phyloP scores from a whole-genome alignment of 2,797 vertebrate genomes.

The Steatocranus sp. region DNA sequence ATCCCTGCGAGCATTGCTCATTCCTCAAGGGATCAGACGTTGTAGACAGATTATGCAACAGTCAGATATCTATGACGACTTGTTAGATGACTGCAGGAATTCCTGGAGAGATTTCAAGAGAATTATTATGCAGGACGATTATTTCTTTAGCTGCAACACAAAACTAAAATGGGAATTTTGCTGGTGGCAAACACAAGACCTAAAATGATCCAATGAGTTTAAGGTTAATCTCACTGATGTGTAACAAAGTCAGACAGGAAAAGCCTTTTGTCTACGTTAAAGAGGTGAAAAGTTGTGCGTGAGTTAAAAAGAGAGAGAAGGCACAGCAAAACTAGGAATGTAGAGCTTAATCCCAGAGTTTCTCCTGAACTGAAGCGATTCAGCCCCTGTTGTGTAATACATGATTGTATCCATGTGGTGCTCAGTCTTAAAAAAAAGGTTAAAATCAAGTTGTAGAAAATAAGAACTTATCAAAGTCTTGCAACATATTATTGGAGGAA shows the following conservation, averaged over 20 bases:
- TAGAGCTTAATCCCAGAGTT: background rate
- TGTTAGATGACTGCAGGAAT: constrained; percentile 1
- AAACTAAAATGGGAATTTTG: background rate
- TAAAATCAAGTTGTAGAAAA: background rate
- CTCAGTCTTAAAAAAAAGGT: background rate
- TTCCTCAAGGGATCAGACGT: background rate
- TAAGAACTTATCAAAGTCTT: background rate
- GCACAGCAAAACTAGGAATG: background rate
- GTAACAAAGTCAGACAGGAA: background rate
- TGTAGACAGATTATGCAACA: background rate
- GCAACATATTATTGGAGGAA: background rate
- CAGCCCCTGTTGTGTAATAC: background rate
- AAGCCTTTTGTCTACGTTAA: background rate
- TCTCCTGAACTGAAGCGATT: background rate
- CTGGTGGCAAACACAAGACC: background rate
- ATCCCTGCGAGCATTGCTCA: background rate
- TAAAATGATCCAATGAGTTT: background rate
- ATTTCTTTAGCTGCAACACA: constrained; percentile 2
- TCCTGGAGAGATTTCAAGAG: background rate
- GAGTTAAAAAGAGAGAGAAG: background rate
- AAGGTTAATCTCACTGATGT: constrained; percentile 5
- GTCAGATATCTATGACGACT: background rate
- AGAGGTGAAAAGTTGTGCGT: background rate
- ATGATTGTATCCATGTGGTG: background rate
- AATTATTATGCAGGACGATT: background rate